Conservation (phyloP, 1,140 invertebrate species). For the Sinella curviseta region DNA sequence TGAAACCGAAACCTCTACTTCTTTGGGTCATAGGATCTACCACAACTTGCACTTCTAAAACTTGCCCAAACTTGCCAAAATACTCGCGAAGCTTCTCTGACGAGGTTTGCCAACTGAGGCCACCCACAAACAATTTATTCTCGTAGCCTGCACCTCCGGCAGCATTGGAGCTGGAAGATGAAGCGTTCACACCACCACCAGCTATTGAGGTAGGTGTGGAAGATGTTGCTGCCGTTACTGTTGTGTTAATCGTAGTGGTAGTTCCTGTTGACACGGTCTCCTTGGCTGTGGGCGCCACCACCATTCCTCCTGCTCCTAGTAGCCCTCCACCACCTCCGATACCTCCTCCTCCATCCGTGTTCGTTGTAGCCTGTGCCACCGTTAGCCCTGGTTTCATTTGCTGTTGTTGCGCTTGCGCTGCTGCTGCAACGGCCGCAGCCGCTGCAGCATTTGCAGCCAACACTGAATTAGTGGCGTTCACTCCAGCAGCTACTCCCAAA, state of each 20-base stretch:
- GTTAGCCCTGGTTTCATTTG: neutral
- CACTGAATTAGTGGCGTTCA: neutral
- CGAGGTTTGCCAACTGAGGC: conserved; percentile 52
- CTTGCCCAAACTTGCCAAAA: conserved; percentile 50
- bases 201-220: neutral
- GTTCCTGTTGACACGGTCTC: neutral
- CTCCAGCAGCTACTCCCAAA: neutral
- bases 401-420: neutral
- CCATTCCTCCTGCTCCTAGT: neutral
- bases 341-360: neutral
- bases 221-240: neutral
- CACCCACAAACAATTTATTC: conserved; percentile 52
- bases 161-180: neutral
- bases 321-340: neutral
- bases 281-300: neutral
- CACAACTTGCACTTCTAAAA: conserved; percentile 51
- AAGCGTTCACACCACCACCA: neutral
- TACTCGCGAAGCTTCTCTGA: conserved; percentile 51
- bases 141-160: neutral
- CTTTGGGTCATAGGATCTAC: conserved; percentile 51
- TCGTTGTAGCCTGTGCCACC: neutral
- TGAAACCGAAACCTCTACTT: conserved; percentile 53
- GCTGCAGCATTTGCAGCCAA: neutral
- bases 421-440: neutral
- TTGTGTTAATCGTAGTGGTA: neutral